These are phyloP conservation scores for Vireo griseus DNA, from an alignment of 2,797 vertebrate species.

Conservation along the genomic window DNA sequence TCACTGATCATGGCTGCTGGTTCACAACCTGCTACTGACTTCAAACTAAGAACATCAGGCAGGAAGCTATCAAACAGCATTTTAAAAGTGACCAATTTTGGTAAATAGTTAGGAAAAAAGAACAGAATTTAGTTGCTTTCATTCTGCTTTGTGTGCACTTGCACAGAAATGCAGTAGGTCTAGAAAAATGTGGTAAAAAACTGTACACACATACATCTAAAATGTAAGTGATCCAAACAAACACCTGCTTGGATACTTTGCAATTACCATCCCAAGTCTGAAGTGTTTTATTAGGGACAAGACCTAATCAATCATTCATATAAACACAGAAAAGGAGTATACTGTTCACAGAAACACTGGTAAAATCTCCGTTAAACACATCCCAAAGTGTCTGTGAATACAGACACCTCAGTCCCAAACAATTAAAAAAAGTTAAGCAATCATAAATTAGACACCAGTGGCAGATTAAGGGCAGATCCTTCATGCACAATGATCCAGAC, in stretches of 20 bases:
- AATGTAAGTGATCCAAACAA: not conserved
- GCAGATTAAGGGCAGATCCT: constrained; percentile 15
- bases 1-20: not conserved
- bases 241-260: not conserved
- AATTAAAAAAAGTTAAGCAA: not conserved
- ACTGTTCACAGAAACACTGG: not conserved
- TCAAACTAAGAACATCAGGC: not conserved
- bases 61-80: not conserved
- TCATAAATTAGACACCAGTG: not conserved
- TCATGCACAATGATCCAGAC: not conserved
- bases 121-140: not conserved
- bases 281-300: not conserved
- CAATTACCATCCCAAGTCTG: not conserved
- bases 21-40: not conserved
- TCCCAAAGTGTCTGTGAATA: not conserved
- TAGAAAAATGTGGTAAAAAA: not conserved
- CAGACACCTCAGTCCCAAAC: not conserved
- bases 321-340: not conserved
- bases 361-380: not conserved
- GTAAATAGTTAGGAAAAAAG: not conserved
- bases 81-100: not conserved
- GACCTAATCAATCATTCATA: not conserved
- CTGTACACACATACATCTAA: not conserved
- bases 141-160: not conserved
- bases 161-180: not conserved